Evolutionary conservation across 2,888 invertebrate species (phyloP).

Genomic region (Bombyx huttoni): DNA sequence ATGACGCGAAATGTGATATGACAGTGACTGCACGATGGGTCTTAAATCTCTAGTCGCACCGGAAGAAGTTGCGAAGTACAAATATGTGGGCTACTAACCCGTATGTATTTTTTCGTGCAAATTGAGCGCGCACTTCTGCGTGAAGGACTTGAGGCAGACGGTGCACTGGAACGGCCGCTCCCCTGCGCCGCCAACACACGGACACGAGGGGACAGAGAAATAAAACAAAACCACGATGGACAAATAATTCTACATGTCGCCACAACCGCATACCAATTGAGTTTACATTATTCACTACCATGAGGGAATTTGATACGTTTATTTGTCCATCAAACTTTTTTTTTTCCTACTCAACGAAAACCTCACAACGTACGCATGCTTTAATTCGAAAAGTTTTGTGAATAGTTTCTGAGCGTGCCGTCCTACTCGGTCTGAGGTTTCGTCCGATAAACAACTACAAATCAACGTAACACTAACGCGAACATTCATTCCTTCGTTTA

Average conservation of each 20-base stretch:
- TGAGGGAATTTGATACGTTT: conserved; percentile 53
- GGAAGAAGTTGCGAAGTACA: conserved; percentile 52
- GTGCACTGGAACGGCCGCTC: conserved; percentile 75
- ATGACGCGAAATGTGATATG: conserved; percentile 60
- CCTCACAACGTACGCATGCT: conserved; percentile 71
- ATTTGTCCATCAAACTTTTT: conserved; percentile 70
- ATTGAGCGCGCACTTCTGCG: conserved; percentile 76
- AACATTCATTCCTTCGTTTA: not conserved
- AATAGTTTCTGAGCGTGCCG: conserved; percentile 73
- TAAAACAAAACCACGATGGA: conserved; percentile 73
- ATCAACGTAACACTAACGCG: not conserved
- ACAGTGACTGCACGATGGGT: conserved; percentile 36
- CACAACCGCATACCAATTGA: conserved; percentile 17
- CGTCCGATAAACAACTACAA: conserved; percentile 4
- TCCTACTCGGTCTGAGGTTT: conserved; percentile 22
- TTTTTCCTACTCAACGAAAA: conserved; percentile 55
- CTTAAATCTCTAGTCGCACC: conserved; percentile 48
- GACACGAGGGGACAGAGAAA: conserved; percentile 68
- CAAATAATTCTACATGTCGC: conserved; percentile 49
- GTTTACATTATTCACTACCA: conserved; percentile 30
- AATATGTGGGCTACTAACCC: conserved; percentile 74
- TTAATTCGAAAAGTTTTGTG: conserved; percentile 60
- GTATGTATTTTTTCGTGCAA: conserved; percentile 76
- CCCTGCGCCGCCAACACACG: conserved; percentile 60
- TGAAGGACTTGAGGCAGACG: conserved; percentile 76